phyloP scores from a whole-genome alignment of 2,797 vertebrate species.

The Siniperca undulata region DNA sequence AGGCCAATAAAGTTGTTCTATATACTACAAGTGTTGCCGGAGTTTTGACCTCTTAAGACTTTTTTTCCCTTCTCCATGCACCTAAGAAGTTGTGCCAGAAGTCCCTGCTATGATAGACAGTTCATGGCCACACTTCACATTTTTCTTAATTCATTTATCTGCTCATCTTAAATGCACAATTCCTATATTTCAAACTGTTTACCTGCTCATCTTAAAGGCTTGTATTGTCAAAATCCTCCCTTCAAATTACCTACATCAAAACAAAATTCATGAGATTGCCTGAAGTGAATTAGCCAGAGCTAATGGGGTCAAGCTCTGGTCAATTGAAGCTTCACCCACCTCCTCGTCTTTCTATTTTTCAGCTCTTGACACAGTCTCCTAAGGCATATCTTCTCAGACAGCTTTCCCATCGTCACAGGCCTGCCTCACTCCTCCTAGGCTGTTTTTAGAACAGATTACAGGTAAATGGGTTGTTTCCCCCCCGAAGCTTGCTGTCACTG shows the following conservation, averaged over 20 bases:
- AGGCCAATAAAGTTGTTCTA: too few species aligned
- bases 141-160: not conserved
- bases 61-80: too few species aligned
- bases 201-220: conserved; percentile 30
- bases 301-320: conserved; percentile 66
- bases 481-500: conserved; percentile 75
- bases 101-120: not conserved
- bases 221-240: conserved; percentile 5
- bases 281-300: conserved; percentile 29
- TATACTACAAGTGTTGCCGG: too few species aligned
- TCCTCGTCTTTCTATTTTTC: conserved; percentile 39
- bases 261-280: conserved; percentile 37
- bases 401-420: conserved; percentile 40
- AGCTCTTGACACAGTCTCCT: conserved; percentile 35
- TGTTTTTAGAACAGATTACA: conserved; percentile 75
- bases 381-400: conserved; percentile 46
- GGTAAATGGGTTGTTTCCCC: conserved; percentile 76
- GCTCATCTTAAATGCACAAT: conserved; percentile 1
- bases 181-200: conserved; percentile 15
- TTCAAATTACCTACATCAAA: conserved; percentile 27
- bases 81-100: too few species aligned
- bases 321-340: conserved; percentile 49
- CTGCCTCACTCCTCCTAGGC: conserved; percentile 30
- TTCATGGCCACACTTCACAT: not conserved
- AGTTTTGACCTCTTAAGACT: too few species aligned